phyloP scores from a whole-genome alignment of 2,888 invertebrate species.

The Folsomia candida region DNA sequence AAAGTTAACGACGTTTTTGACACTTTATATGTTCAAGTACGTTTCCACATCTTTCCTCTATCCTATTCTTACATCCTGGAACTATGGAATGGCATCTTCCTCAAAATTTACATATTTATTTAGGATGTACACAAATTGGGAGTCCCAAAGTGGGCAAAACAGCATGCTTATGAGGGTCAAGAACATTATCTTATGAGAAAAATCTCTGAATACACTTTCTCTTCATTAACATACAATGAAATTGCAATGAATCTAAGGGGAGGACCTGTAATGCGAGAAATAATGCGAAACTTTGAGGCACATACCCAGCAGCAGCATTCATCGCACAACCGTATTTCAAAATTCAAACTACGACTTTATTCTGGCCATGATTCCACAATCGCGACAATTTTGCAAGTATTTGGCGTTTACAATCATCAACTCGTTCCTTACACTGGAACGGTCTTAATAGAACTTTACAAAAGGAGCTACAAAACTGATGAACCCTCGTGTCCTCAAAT shows the following conservation, averaged over 20 bases:
- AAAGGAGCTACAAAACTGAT: neutral
- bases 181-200: neutral
- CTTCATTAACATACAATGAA: neutral
- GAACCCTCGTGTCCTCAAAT: neutral
- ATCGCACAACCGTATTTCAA: neutral
- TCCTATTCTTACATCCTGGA: neutral
- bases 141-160: neutral
- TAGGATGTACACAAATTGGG: neutral
- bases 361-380: slow-evolving; percentile 73
- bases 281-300: slow-evolving; percentile 1
- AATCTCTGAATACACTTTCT: neutral
- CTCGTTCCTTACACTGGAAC: slow-evolving; percentile 66
- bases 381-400: slow-evolving; percentile 63
- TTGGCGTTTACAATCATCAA: slow-evolving; percentile 66
- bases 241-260: neutral
- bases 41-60: neutral
- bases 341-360: slow-evolving; percentile 63
- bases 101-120: neutral
- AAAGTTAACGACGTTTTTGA: neutral
- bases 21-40: slow-evolving; percentile 6
- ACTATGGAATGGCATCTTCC: neutral
- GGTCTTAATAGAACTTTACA: slow-evolving; percentile 65
- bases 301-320: neutral
- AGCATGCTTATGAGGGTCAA: neutral
- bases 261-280: neutral